phyloP scores from a whole-genome alignment of 2,113 vertebrate genomes.

The Chaetodon trifascialis region DNA sequence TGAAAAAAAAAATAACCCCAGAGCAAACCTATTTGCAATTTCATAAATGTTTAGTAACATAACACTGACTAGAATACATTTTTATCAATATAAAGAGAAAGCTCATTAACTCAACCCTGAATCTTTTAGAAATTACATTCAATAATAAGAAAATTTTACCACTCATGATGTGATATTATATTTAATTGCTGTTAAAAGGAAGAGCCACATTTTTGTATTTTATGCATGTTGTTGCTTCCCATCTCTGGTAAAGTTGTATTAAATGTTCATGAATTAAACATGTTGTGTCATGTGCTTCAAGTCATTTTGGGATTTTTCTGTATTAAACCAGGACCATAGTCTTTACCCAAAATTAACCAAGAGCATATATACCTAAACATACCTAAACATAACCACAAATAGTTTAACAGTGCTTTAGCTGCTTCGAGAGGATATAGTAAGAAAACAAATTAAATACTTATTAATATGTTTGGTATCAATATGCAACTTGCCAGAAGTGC shows the following conservation, averaged over 20 bases:
- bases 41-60: background rate
- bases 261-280: background rate
- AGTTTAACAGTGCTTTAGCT: background rate
- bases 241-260: background rate
- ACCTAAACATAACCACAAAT: background rate
- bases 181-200: background rate
- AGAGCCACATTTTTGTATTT: background rate
- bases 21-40: background rate
- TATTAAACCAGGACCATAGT: background rate
- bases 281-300: background rate
- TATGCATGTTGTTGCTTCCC: background rate
- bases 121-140: background rate
- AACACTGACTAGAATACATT: background rate
- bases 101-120: background rate
- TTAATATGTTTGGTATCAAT: background rate
- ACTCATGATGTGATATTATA: background rate
- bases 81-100: background rate
- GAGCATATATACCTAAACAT: too few species aligned
- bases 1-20: background rate
- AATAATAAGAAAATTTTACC: background rate
- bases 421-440: background rate
- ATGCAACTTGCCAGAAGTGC: background rate
- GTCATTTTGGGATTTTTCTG: background rate
- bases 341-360: background rate
- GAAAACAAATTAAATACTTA: background rate